These are phyloP conservation scores for Platyrinchus mystaceus DNA, from an alignment of 2,797 vertebrate species.

Conservation along the genomic window DNA sequence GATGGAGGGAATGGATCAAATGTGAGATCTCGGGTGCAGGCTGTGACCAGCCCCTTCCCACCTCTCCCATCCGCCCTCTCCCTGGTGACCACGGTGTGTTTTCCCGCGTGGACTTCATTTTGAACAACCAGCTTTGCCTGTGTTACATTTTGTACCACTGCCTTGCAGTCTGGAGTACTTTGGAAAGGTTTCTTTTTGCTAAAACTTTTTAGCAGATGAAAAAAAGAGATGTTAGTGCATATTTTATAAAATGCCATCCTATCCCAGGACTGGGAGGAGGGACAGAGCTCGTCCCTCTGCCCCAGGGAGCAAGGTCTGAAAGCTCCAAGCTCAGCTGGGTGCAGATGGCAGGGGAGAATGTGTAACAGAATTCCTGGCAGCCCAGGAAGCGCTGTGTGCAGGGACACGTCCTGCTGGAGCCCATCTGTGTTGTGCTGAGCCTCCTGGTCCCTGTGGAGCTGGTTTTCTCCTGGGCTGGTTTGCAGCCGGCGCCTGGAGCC, in stretches of 20 bases:
- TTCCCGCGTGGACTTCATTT: rapidly evolving
- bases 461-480: neutral
- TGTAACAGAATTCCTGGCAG: neutral
- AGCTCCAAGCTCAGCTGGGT: neutral
- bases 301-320: neutral
- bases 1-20: neutral
- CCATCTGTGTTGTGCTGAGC: neutral
- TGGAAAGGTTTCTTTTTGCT: neutral
- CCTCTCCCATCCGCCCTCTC: rapidly evolving
- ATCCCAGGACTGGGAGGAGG: neutral
- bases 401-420: neutral
- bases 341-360: neutral
- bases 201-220: neutral
- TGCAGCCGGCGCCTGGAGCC: neutral
- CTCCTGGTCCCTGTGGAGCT: neutral
- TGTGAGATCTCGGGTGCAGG: rapidly evolving
- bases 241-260: neutral
- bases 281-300: neutral
- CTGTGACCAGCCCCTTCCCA: neutral
- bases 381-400: neutral
- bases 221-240: rapidly evolving
- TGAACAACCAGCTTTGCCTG: rapidly evolving
- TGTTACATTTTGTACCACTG: rapidly evolving
- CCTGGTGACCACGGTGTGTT: rapidly evolving
- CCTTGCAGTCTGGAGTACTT: neutral